Evolutionary conservation across 2,888 invertebrate genomes (phyloP).

Genomic region (Phorcus lineatus): DNA sequence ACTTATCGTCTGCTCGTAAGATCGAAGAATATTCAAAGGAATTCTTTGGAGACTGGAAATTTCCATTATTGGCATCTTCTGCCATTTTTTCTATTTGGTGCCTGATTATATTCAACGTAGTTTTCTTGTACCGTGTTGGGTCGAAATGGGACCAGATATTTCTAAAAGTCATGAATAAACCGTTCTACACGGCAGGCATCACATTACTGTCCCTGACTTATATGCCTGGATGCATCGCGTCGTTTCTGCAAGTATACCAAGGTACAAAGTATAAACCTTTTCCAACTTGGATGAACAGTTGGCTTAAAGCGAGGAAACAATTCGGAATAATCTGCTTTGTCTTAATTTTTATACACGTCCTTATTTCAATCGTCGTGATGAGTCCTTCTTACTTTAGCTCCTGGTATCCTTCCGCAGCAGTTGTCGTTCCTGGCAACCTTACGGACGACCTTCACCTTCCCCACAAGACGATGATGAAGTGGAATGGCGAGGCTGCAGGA

Average conservation of each 20-base stretch:
- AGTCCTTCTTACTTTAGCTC: constrained; percentile 60
- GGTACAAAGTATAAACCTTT: constrained; percentile 67
- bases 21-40: constrained; percentile 59
- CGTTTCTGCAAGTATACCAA: constrained; percentile 31
- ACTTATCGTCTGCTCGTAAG: constrained; percentile 50
- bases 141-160: constrained; percentile 63
- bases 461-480: constrained; percentile 58
- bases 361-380: constrained; percentile 62
- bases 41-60: constrained; percentile 62
- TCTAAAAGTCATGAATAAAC: constrained; percentile 65
- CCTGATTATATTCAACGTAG: constrained; percentile 55
- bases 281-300: constrained; percentile 62
- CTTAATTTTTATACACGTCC: constrained; percentile 56
- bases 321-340: constrained; percentile 64
- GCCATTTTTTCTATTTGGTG: constrained; percentile 62
- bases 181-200: constrained; percentile 64
- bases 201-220: constrained; percentile 63
- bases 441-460: constrained; percentile 35
- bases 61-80: constrained; percentile 53
- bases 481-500: constrained; percentile 64
- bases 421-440: constrained; percentile 41
- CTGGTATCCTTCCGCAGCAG: constrained; percentile 52
- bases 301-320: constrained; percentile 63
- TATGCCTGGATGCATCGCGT: constrained; percentile 63
- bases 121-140: constrained; percentile 51